Evolutionary conservation across 2,797 vertebrate species (phyloP).

Genomic region (Anguilla obscura): DNA sequence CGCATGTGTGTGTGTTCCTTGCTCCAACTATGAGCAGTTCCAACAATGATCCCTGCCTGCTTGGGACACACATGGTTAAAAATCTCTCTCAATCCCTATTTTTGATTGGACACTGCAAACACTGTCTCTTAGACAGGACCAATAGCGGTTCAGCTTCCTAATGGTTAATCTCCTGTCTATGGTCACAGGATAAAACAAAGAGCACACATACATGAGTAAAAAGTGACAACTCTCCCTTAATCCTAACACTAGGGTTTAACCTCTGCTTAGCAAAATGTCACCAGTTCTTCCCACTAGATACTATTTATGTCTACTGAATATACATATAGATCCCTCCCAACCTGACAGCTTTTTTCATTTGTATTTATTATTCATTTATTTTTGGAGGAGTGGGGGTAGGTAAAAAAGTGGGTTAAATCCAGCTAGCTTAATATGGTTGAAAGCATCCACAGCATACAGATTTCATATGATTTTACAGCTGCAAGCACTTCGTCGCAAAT

Average conservation of each 20-base stretch:
- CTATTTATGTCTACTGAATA: slow-evolving; percentile 3
- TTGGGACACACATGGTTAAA: background rate
- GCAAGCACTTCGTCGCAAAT: background rate
- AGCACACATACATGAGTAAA: background rate
- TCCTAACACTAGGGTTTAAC: background rate
- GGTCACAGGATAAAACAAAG: slow-evolving; percentile 12
- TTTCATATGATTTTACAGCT: background rate
- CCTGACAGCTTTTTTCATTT: background rate
- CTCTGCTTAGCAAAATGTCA: background rate
- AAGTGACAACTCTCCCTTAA: background rate
- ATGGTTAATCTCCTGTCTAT: slow-evolving; percentile 16
- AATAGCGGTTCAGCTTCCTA: background rate
- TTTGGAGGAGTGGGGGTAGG: slow-evolving; percentile 11
- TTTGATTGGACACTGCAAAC: background rate
- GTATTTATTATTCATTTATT: background rate
- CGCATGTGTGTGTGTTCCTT: background rate
- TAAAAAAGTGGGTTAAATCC: slow-evolving; percentile 30
- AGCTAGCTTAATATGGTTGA: slow-evolving; percentile 40
- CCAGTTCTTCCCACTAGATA: background rate
- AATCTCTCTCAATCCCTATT: background rate
- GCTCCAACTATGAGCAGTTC: background rate
- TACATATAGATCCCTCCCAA: background rate
- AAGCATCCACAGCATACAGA: slow-evolving; percentile 26
- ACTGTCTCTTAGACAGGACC: background rate
- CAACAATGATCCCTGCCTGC: background rate